Evolutionary conservation across 2,888 invertebrate species (phyloP), one percentile per base, ranked within the genome.

Genomic region (Aleiodes leptofemur): DNA sequence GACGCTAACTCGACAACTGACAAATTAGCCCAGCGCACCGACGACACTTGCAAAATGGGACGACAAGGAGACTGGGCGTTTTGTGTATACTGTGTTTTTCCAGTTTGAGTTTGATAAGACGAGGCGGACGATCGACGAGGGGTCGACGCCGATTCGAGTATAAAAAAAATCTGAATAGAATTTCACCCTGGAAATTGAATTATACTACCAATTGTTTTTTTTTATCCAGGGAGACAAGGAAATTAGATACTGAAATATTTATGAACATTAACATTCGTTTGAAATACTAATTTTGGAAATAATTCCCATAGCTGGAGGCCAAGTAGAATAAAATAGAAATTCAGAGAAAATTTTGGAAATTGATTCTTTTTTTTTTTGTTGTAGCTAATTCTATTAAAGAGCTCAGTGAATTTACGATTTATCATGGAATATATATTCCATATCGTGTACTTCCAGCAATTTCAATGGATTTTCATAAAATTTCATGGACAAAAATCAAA

Each of bases 11-110:
- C 87, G 89, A 89, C 89, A 89, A 89, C 89, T 89, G 89, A 89
- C 89, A 89, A 89, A 89, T 89, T 89, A 89, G 88, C 86, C 86
- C 83, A 83, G 88, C 86, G 85, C 86, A 84, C 86, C 88, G 89
- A 88, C 89, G 89, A 89, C 89, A 89, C 89, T 89, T 89, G 88
- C 87, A 85, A 89, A 89, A 89, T 89, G 88, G 89, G 87, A 87
- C 86, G 87, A 88, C 88, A 87, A 83, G 85, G 83, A 83, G 84
- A 55, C 34, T 23, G 51, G 64, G 73, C 72, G 61, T 64, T 66
- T 34, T 69, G 74, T 76, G 53, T 69, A 77, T 64, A 66, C 72
- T 74, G 9, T 74, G 9, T 31, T 68, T 59, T 53, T 81, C 82
- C 83, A 80, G 80, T 85, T 86, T 83, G 83, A 84, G 82, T 83